These are phyloP conservation scores for Pycnomerus fuliginosus DNA, from an alignment of 2,888 invertebrate genomes.

Conservation along the genomic window DNA sequence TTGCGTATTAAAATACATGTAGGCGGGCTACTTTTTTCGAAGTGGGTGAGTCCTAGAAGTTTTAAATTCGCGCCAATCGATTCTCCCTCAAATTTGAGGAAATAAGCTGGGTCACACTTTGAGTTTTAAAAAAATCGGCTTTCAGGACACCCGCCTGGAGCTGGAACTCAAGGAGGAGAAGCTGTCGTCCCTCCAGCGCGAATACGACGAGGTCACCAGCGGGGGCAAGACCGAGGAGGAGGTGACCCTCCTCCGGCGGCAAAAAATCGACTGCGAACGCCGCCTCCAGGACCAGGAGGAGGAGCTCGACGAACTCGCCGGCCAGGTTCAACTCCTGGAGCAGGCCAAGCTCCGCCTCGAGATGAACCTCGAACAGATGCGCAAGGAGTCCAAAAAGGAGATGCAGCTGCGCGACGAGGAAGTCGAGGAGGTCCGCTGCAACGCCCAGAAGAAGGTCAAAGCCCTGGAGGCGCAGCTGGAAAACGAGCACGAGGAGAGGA, in stretches of 20 bases:
- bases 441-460: slow-evolving; percentile 89
- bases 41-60: too few species aligned
- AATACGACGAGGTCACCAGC: slow-evolving; percentile 82
- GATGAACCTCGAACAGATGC: slow-evolving; percentile 89
- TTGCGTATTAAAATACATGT: too few species aligned
- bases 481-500: slow-evolving; percentile 90
- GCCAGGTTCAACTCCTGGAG: slow-evolving; percentile 74
- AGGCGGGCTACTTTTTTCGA: too few species aligned
- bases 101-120: too few species aligned
- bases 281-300: slow-evolving; percentile 88
- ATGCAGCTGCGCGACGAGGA: slow-evolving; percentile 91
- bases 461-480: slow-evolving; percentile 89
- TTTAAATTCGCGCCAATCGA: too few species aligned
- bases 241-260: slow-evolving; percentile 76
- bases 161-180: slow-evolving; percentile 88
- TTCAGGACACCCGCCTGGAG: slow-evolving; percentile 81
- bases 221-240: slow-evolving; percentile 83
- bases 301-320: slow-evolving; percentile 93
- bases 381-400: slow-evolving; percentile 88
- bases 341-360: slow-evolving; percentile 91
- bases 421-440: slow-evolving; percentile 86
- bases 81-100: too few species aligned
- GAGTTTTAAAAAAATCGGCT: too few species aligned
- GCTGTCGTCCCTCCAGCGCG: slow-evolving; percentile 72
- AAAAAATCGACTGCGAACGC: slow-evolving; percentile 84